Evolutionary conservation across 2,113 vertebrate genomes (phyloP).

Genomic region (Ammodytes dubius): DNA sequence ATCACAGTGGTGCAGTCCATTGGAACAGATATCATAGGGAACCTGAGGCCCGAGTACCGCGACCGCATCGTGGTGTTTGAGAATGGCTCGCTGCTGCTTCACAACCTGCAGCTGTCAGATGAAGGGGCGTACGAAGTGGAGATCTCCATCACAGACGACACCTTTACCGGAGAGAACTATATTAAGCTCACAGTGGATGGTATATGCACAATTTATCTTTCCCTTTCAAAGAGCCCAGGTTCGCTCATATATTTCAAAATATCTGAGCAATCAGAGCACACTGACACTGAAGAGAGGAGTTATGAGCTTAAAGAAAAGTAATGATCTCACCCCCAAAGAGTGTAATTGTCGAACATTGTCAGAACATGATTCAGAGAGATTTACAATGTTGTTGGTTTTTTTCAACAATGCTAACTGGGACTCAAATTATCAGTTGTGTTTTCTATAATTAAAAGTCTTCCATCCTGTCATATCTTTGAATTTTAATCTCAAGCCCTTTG

Average conservation of each 20-base stretch:
- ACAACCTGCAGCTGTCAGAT: slow-evolving; percentile 91
- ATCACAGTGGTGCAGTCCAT: slow-evolving; percentile 97
- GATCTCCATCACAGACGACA: slow-evolving; percentile 98
- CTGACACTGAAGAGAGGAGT: slow-evolving; percentile 22
- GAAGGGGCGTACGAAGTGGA: slow-evolving; percentile 96
- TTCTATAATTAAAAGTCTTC: neutral
- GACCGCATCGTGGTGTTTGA: slow-evolving; percentile 93
- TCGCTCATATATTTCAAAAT: slow-evolving; percentile 8
- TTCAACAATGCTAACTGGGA: neutral
- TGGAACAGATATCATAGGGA: slow-evolving; percentile 94
- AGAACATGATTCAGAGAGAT: slow-evolving; percentile 10
- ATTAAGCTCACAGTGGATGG: slow-evolving; percentile 96
- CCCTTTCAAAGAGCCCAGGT: neutral
- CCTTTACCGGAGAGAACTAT: slow-evolving; percentile 93
- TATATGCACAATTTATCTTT: slow-evolving; percentile 80
- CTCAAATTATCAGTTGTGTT: neutral
- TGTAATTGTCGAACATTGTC: neutral
- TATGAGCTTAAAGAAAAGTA: slow-evolving; percentile 23
- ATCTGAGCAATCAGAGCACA: slow-evolving; percentile 28
- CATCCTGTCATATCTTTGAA: slow-evolving; percentile 5
- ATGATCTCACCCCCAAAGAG: slow-evolving; percentile 5
- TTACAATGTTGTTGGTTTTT: slow-evolving; percentile 25
- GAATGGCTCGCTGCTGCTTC: slow-evolving; percentile 94
- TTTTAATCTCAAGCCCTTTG: neutral
- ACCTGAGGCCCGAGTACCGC: slow-evolving; percentile 91